Base-by-base conservation (phyloP, 2,888 invertebrate genomes). In the Epiblema foenella region DNA sequence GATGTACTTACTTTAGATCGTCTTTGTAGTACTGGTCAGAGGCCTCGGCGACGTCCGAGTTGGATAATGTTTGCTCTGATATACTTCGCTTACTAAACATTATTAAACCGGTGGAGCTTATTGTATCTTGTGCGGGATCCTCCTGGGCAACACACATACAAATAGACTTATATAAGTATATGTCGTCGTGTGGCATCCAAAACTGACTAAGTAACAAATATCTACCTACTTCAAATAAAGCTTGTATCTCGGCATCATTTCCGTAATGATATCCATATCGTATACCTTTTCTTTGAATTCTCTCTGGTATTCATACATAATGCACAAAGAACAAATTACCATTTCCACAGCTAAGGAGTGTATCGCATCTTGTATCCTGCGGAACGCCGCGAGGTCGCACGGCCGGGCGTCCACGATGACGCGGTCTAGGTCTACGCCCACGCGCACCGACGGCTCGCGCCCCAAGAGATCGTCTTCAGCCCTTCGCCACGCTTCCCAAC, bases 401-500 rank as follows among this genome's bases (percentile, higher is more conserved):
- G 93, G 91, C 0, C 89, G 79, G 10, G 88, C 9, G 75, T 91
- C 90, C 0, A 89, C 3, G 0, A 74, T 77, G 3, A 87, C 71
- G 11, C 78, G 77, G 75, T 91, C 91, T 0, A 87, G 24, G 46
- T 90, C 89, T 0, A 90, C 0, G 17, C 77, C 72, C 5, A 83
- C 52, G 4, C 79, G 78, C 2, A 89, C 72, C 0, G 78, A 76
- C 0, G 91, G 89, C 33, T 84, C 82, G 3, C 68, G 76, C 0
- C 81, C 77, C 0, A 77, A 62, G 0, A 69, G 7, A 0, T 83
- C 85, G 0, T 83, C 82, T 58, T 90, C 90, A 0, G 78, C 77
- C 12, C 85, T 86, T 0, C 87, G 83, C 90, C 92, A 91, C 8
- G 85, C 78, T 62, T 91, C 90, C 91, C 92, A 93, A 0, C 72